Base-by-base conservation (phyloP, 2,797 vertebrate genomes). In the Tenualosa thibaudeaui region DNA sequence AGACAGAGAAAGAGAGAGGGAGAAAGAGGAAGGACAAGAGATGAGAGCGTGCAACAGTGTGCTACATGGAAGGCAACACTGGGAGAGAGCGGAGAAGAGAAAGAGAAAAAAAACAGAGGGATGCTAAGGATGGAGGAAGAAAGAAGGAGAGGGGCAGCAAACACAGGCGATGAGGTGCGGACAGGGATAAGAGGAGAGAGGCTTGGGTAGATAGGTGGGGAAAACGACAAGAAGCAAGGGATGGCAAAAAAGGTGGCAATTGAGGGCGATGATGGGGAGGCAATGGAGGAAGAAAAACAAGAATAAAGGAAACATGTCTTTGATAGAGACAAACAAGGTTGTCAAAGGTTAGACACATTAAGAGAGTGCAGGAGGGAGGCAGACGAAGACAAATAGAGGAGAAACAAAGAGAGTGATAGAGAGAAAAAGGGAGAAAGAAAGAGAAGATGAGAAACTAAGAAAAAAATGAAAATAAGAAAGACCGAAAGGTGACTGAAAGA, bases 71-170 rank as follows among this genome's bases (percentile, higher is more conserved):
- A 26, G 24, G 19, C 22, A 53, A 65, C 26, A 54, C 46, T 53
- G 26, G 58, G 83, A 85, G 31, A 46, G 31, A 37, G 82, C 78
- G 81, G 82, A 53, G 58, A 19, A 62, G 50, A 31, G 46, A 22
- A 58, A 10, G 58, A 62, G 46, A 49, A 49, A 24, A 62, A 62
- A 62, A 58, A 58, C 19, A 58, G 58, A 60, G 58, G 6, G 58
- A 62, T 62, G 58, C 56, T 58, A 22, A 58, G 19, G 54, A 54
- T 51, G 65, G 62, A 12, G 15, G 26, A 15, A 71, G 31, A 17
- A 75, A 51, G 50, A 37, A 75, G 68, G 15, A 17, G 37, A 5
- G 31, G 65, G 13, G 65, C 24, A 7, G 13, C 65, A 71, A 71
- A 71, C 13, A 71, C 13, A 17, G 62, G 65, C 12, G 3, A 37